Conservation (phyloP, 2,797 vertebrate species). For the Danio jaintianensis region DNA sequence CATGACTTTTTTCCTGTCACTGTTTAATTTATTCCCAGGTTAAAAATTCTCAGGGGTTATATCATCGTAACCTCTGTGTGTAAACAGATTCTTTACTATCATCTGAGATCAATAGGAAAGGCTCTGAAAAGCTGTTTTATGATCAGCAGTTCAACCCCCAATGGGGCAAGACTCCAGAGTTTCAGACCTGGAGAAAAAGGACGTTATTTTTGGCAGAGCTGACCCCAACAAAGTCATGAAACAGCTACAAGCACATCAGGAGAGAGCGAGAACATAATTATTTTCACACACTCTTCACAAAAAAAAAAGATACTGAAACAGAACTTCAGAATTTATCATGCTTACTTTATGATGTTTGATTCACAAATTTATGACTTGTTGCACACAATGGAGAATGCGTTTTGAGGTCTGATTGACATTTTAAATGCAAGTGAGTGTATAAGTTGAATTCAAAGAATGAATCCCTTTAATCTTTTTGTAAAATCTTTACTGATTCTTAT, state of each 20-base stretch:
- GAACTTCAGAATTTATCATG: slow-evolving; percentile 21
- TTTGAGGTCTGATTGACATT: no score
- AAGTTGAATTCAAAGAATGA: no score
- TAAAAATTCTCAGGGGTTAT: background rate
- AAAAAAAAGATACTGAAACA: slow-evolving; percentile 1
- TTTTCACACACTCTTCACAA: slow-evolving; percentile 5
- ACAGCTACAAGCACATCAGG: slow-evolving; percentile 14
- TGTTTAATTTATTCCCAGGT: background rate
- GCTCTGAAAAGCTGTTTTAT: slow-evolving; percentile 2
- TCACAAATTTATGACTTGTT: no score
- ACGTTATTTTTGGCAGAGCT: slow-evolving; percentile 32
- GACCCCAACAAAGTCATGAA: slow-evolving; percentile 8
- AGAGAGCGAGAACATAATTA: slow-evolving; percentile 16
- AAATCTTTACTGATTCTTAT: no score
- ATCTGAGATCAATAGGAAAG: background rate
- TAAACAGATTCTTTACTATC: background rate
- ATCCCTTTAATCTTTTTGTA: no score
- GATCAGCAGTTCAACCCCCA: slow-evolving; percentile 14
- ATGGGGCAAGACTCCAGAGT: slow-evolving; percentile 1
- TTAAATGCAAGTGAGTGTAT: no score
- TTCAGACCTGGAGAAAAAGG: background rate
- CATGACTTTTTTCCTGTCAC: background rate
- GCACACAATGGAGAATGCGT: no score
- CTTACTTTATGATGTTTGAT: no score
- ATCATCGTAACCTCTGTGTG: background rate